Percentiles rank a stretch among this genome's conserved stretches.
Evolutionary conservation across 2,113 vertebrate genomes (phyloP).

Genomic region (Mormoops blainvillei): DNA sequence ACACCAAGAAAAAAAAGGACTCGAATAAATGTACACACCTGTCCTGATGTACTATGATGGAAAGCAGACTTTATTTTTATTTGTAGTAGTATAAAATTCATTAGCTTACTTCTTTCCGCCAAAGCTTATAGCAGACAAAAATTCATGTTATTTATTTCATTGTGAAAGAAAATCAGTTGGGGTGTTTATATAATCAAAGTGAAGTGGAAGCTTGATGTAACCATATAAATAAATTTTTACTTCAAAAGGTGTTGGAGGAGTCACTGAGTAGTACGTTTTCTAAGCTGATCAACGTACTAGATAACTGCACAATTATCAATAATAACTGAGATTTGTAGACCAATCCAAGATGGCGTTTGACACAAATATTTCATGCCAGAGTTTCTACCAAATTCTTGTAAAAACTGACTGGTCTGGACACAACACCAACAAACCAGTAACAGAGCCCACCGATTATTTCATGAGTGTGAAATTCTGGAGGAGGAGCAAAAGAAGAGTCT

Average conservation of each 20-base stretch:
- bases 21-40: not conserved
- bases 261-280: not conserved
- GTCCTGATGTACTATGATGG: constrained; percentile 1
- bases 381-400: not conserved
- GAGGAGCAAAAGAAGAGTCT: not conserved
- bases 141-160: constrained; percentile 15
- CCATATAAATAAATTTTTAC: not conserved
- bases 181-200: constrained; percentile 11
- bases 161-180: not conserved
- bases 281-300: not conserved
- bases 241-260: not conserved
- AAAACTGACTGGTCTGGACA: not conserved
- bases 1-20: not conserved
- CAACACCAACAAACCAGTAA: not conserved
- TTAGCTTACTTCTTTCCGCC: constrained; percentile 49
- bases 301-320: not conserved
- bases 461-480: not conserved
- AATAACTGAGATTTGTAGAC: constrained; percentile 1
- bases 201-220: not conserved
- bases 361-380: not conserved
- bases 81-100: not conserved
- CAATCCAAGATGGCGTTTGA: constrained; percentile 11
- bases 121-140: constrained; percentile 47
- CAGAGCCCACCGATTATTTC: not conserved
- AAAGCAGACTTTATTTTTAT: constrained; percentile 26